A percentile compares a stretch with the other conserved stretches of the same genome.
These are phyloP conservation scores for Medauroidea extradentata DNA, from an alignment of 1,140 invertebrate genomes.

Conservation along the genomic window DNA sequence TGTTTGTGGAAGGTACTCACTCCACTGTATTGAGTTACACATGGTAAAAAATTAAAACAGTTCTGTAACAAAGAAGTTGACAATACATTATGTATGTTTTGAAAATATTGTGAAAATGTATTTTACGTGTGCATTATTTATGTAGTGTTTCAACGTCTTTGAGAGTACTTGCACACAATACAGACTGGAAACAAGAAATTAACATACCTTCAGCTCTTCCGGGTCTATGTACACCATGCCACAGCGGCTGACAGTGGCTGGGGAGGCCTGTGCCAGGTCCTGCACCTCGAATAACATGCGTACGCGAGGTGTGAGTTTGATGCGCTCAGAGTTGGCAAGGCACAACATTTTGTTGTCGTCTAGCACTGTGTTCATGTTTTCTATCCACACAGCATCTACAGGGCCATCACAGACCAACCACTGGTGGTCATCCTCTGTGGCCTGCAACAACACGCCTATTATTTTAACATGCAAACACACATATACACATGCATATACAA, in stretches of 20 bases:
- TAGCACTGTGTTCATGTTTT: slow-evolving; percentile 90
- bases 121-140: too few relatives aligned
- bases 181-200: too few relatives aligned
- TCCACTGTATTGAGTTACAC: too few relatives aligned
- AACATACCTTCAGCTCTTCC: slow-evolving; percentile 60
- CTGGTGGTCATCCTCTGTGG: slow-evolving; percentile 62
- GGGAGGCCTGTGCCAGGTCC: slow-evolving; percentile 79
- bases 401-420: slow-evolving; percentile 87
- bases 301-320: slow-evolving; percentile 71
- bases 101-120: too few relatives aligned
- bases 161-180: too few relatives aligned
- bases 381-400: slow-evolving; percentile 92
- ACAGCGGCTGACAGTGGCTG: slow-evolving; percentile 79
- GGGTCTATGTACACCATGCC: slow-evolving; percentile 92
- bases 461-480: too few relatives aligned
- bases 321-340: slow-evolving; percentile 81
- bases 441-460: slow-evolving; percentile 30
- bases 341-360: slow-evolving; percentile 94
- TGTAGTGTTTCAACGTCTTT: too few relatives aligned
- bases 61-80: too few relatives aligned
- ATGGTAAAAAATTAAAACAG: too few relatives aligned
- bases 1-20: too few relatives aligned
- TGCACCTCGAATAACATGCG: slow-evolving; percentile 88
- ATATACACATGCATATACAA: too few relatives aligned
- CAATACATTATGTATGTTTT: too few relatives aligned